Evolutionary conservation across 1,140 invertebrate species (phyloP).

Genomic region (Habropoda laboriosa): DNA sequence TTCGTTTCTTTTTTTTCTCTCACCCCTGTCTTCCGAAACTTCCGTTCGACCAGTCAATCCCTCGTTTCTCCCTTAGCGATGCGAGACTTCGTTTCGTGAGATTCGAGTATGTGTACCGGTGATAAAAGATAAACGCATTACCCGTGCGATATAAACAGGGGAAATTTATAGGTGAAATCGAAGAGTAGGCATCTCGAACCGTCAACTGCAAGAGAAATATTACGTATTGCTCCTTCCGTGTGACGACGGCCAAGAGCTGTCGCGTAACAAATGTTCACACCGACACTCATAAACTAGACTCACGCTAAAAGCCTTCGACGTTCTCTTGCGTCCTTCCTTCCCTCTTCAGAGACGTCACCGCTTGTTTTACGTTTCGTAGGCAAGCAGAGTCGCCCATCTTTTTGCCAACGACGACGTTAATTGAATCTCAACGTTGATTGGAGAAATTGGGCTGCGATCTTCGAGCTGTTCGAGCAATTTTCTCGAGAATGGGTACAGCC

Average conservation of each 20-base stretch:
- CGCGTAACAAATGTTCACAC: slow-evolving; percentile 63
- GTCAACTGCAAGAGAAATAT: slow-evolving; percentile 65
- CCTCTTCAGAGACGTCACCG: slow-evolving; percentile 59
- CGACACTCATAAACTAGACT: slow-evolving; percentile 67
- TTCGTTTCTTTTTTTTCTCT: no score
- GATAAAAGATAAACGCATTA: slow-evolving; percentile 72
- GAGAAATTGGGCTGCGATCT: neutral
- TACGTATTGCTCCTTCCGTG: slow-evolving; percentile 67
- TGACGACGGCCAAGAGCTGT: slow-evolving; percentile 65
- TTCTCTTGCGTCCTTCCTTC: slow-evolving; percentile 48
- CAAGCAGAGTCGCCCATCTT: neutral
- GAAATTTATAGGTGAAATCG: slow-evolving; percentile 63
- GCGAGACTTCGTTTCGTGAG: slow-evolving; percentile 38
- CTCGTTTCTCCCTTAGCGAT: slow-evolving; percentile 7
- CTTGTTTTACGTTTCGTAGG: slow-evolving; percentile 40
- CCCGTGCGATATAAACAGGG: slow-evolving; percentile 62
- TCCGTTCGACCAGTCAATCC: neutral
- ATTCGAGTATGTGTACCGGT: slow-evolving; percentile 64
- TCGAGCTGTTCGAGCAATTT: no score
- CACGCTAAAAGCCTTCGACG: slow-evolving; percentile 62
- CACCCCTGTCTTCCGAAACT: no score
- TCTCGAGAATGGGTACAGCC: no score
- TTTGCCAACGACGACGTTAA: slow-evolving; percentile 1
- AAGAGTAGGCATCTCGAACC: slow-evolving; percentile 66
- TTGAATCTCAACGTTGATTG: neutral